These are phyloP conservation scores for Tetraneura akinire DNA, from an alignment of 1,140 invertebrate genomes.

Conservation along the genomic window DNA sequence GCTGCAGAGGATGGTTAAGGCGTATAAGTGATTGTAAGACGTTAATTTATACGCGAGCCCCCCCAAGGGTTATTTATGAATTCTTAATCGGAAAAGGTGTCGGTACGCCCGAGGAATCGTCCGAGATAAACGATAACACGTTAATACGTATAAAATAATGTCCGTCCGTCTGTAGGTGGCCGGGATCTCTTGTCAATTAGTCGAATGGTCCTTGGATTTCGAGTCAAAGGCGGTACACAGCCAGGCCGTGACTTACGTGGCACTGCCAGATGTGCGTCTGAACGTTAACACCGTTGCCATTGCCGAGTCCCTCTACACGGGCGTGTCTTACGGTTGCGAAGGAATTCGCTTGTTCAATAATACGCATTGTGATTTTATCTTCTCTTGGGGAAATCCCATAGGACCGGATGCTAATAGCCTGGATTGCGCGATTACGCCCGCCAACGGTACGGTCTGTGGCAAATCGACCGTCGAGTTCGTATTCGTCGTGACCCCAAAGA, in stretches of 20 bases:
- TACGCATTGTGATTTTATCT: constrained; percentile 1
- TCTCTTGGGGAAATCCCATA: constrained; percentile 26
- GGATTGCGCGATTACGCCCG: neutral
- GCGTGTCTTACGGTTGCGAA: neutral
- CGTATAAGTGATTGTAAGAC: neutral
- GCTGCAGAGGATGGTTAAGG: neutral
- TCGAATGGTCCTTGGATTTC: neutral
- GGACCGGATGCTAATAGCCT: neutral
- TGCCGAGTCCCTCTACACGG: neutral
- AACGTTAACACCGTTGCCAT: constrained; percentile 6
- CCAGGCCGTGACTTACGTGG: neutral
- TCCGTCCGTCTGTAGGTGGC: neutral
- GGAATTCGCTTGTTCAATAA: constrained; percentile 23
- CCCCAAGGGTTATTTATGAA: constrained; percentile 8
- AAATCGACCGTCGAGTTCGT: neutral
- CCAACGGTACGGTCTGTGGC: neutral
- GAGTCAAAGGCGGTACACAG: neutral
- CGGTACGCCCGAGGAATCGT: neutral
- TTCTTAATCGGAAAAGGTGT: neutral
- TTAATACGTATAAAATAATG: too few relatives aligned
- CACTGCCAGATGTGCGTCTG: constrained; percentile 1
- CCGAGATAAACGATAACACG: too few relatives aligned
- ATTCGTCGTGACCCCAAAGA: neutral
- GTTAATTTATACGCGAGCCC: neutral
- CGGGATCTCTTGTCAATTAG: constrained; percentile 31